Base-by-base conservation (phyloP, 2,113 vertebrate species). In the Tragelaphus scriptus region DNA sequence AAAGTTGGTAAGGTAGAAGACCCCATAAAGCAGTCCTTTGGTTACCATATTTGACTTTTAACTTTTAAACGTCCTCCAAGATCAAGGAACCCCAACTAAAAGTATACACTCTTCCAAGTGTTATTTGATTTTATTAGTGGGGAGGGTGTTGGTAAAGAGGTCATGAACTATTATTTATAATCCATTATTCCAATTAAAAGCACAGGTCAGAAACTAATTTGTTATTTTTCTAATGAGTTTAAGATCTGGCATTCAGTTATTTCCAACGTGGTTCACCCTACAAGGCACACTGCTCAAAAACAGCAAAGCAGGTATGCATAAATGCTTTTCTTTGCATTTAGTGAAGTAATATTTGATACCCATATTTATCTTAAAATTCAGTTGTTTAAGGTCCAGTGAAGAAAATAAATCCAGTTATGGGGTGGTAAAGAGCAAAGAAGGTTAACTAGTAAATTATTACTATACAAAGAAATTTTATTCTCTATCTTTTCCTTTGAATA, bases 401-500 rank as follows among this genome's bases (percentile, higher is more conserved):
- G 68, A 21, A 88, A 84, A 90, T 86, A 90, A 80, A 44, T 85
- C 88, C 94, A 98, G 97, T 98, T 98, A 98, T 90, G 92, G 97
- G 97, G 96, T 98, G 97, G 96, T 98, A 98, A 99, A 88, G 47
- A 94, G 59, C 97, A 98, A 89, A 96, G 98, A 92, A 98, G 97
- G 97, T 98, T 97, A 98, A 98, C 79, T 90, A 98, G 85, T 97
- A 98, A 92, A 90, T 95, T 85, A 97, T 95, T 85, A 91, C 30
- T 98, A 98, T 96, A 97, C 97, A 98, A 98, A 94, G 96, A 98
- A 98, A 95, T 96, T 96, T 95, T 97, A 98, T 97, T 98, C 95
- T 98, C 97, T 98, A 95, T 96, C 97, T 98, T 99, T 98, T 98
- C 98, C 98, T 98, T 98, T 96, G 98, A 98, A 97, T 98, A 99